Base-by-base conservation (phyloP, 2,888 invertebrate species). In the Drosophila falleni region DNA sequence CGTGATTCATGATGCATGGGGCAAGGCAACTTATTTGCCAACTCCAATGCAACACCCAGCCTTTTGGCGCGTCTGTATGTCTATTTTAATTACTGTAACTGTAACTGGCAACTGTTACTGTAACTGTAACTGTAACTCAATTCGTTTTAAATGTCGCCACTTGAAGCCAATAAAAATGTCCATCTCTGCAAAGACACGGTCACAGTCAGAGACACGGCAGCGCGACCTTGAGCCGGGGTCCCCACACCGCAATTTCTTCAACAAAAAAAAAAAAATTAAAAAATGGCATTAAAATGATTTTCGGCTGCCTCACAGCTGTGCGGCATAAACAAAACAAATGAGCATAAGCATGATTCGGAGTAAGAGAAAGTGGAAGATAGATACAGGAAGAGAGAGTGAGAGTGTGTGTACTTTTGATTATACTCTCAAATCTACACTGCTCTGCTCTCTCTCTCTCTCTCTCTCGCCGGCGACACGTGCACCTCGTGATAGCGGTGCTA, bases 261-360 rank as follows among this genome's bases (percentile, higher is more conserved):
- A 8, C 29, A 8, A 15, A 8, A 19, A 37, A 15, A 15, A 55
- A 76, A 78, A 54, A 42, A 59, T 39, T 56, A 68, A 68, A 72
- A 58, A 56, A 49, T 60, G 58, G 55, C 74, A 79, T 80, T 71
- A 65, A 84, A 77, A 63, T 79, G 70, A 76, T 83, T 85, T 78
- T 80, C 67, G 81, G 71, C 65, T 76, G 60, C 53, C 74, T 75
- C 78, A 86, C 83, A 84, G 83, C 83, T 84, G 83, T 80, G 81
- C 86, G 86, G 71, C 64, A 78, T 84, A 85, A 85, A 84, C 83
- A 84, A 84, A 86, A 78, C 82, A 81, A 72, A 73, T 70, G 76
- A 74, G 54, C 53, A 56, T 72, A 59, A 72, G 47, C 58, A 53
- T 42, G 16, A 54, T 35, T 11, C 11, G 31, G 39, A 46, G 55